Evolutionary conservation across 2,113 vertebrate genomes (phyloP).

Genomic region (Tetrax tetrax): DNA sequence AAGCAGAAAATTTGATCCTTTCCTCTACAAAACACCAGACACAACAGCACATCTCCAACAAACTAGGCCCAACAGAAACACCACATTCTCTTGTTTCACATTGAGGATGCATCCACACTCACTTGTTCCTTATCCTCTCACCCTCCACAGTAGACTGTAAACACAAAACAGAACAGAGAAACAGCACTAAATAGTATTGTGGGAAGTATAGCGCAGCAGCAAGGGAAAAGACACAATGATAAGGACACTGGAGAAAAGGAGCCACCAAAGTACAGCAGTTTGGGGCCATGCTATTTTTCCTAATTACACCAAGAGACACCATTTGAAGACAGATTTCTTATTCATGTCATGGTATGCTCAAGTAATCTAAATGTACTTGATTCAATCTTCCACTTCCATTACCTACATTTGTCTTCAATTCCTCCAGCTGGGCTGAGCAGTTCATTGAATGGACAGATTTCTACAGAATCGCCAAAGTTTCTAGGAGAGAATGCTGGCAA

Average conservation of each 20-base stretch:
- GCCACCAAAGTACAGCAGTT: neutral
- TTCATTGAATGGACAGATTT: neutral
- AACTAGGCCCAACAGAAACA: neutral
- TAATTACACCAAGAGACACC: neutral
- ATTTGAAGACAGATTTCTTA: neutral
- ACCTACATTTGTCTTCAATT: neutral
- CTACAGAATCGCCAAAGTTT: neutral
- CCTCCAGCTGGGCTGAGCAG: neutral
- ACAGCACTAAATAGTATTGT: neutral
- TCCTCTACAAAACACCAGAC: neutral
- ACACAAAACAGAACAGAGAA: neutral
- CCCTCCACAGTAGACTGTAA: neutral
- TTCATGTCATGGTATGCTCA: neutral
- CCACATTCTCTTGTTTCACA: accelerated
- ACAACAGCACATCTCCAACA: neutral
- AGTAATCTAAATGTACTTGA: neutral
- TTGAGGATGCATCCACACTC: neutral
- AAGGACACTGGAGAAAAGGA: neutral
- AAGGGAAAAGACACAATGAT: neutral
- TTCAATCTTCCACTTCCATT: neutral
- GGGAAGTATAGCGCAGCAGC: neutral
- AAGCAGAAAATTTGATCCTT: neutral
- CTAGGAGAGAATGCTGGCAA: neutral
- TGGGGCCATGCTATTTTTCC: neutral
- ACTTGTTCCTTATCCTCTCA: neutral